Evolutionary conservation across 2,113 vertebrate species (phyloP), one percentile per base, ranked within the genome.

Genomic region (Scomber colias): DNA sequence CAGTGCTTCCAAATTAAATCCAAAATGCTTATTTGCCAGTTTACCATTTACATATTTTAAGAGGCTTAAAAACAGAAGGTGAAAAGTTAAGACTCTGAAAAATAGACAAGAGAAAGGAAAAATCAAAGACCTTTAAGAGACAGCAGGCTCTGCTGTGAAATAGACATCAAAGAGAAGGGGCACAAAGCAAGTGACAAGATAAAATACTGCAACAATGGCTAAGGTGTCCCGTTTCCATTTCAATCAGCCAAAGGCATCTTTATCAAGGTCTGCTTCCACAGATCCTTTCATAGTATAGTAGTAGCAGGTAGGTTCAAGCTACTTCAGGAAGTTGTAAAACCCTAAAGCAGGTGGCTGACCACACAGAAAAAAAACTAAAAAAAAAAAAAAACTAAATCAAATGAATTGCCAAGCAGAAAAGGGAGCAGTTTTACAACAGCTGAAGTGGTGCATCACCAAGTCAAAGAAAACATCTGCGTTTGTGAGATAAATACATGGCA

Each of bases 341-440:
- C 21, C 10, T 51, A 61, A 66, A 71, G 61, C 89, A 91, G 87
- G 77, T 88, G 87, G 83, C 54, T 71, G 69, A 79, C 83, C 71
- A 82, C 80, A 84, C 21, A n/a, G n/a, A n/a, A n/a, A n/a, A n/a
- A n/a, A n/a, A n/a, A n/a, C n/a, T n/a, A n/a, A n/a, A n/a, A n/a
- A n/a, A n/a, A n/a, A n/a, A n/a, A n/a, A 63, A 56, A 67, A 65
- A 17, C 55, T 6, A 19, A 13, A 16, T 27, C 71, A 86, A 79
- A 64, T 49, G 12, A 60, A 71, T 81, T 82, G 62, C 1, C 5
- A 17, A 21, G 16, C 30, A 46, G n/a, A 55, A 75, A 77, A 45
- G 5, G 15, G n/a, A 59, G 14, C 57, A n/a, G 62, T 69, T 64
- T 62, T 24, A 62, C 44, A 75, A 51, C 65, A 53, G 16, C 21